These are phyloP conservation scores for Presbytis comata DNA, from an alignment of 2,797 vertebrate species.

Conservation along the genomic window DNA sequence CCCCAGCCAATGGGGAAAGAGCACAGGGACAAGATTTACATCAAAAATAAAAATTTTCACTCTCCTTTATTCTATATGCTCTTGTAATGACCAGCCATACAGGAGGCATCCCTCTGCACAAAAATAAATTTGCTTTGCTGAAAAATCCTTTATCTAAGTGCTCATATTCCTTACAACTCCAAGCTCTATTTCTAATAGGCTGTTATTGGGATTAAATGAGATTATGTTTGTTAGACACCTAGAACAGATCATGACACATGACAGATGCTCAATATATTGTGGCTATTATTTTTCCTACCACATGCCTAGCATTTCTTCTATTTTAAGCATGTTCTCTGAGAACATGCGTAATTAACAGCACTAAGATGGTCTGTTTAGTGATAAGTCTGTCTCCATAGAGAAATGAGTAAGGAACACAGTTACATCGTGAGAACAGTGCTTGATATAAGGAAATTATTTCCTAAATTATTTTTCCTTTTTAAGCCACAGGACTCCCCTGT, in stretches of 20 bases:
- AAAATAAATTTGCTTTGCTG: no score
- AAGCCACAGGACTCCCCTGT: not conserved
- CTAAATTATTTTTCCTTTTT: slow-evolving; percentile 1
- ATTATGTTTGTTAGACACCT: not conserved
- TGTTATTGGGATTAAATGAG: not conserved
- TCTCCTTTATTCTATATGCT: no score
- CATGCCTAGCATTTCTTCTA: not conserved
- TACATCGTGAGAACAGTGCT: not conserved
- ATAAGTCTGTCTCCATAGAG: not conserved
- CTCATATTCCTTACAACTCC: no score
- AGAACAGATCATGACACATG: not conserved
- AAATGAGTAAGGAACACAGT: not conserved
- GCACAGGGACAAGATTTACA: no score
- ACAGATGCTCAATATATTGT: not conserved
- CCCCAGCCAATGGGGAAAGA: no score
- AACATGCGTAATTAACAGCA: not conserved
- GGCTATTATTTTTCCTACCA: not conserved
- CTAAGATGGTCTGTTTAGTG: not conserved
- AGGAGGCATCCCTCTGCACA: no score
- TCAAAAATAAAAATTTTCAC: no score
- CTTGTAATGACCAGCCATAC: no score
- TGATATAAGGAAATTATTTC: not conserved
- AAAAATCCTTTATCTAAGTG: no score
- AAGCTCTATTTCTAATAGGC: no score
- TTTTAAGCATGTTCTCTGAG: slow-evolving; percentile 11